Percentiles rank a stretch among this genome's conserved stretches.
Conservation (phyloP, 1,140 invertebrate species). For the Steinernema khuongi region DNA sequence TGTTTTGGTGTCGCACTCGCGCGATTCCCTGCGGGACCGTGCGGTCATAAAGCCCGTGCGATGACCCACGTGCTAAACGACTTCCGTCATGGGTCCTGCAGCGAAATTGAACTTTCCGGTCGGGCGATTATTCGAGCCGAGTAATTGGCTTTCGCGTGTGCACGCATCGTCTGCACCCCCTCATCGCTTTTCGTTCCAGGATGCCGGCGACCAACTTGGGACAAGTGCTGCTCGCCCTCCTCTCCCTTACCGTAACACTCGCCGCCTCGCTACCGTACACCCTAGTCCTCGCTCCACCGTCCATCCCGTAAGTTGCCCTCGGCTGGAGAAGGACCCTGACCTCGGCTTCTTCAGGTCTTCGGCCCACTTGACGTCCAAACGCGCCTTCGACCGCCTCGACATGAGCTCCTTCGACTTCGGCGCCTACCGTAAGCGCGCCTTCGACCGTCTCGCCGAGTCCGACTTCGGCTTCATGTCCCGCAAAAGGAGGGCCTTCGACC, state of each 20-base stretch:
- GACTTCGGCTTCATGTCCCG: neutral
- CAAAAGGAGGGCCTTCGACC: neutral
- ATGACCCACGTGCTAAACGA: neutral
- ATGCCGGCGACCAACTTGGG: constrained; percentile 1
- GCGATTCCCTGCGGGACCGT: neutral
- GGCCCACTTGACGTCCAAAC: neutral
- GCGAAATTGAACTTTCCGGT: neutral
- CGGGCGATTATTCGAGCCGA: neutral
- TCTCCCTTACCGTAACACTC: constrained; percentile 9
- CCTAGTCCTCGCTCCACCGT: neutral
- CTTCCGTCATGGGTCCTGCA: neutral
- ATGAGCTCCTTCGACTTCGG: constrained; percentile 1
- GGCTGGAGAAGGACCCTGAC: neutral
- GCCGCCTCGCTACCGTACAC: constrained; percentile 2
- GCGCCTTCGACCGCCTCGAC: constrained; percentile 13
- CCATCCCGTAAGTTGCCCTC: neutral
- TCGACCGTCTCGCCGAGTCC: neutral
- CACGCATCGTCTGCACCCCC: neutral
- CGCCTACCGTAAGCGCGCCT: constrained; percentile 11
- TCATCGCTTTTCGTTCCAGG: neutral
- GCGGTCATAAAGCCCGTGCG: neutral
- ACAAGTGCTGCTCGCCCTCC: neutral
- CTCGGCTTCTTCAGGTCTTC: neutral
- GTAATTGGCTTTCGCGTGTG: constrained; percentile 9
- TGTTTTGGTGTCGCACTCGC: neutral